Evolutionary conservation across 2,797 vertebrate species (phyloP), one percentile per base, ranked within the genome.

Genomic region (Loris lydekkerianus): DNA sequence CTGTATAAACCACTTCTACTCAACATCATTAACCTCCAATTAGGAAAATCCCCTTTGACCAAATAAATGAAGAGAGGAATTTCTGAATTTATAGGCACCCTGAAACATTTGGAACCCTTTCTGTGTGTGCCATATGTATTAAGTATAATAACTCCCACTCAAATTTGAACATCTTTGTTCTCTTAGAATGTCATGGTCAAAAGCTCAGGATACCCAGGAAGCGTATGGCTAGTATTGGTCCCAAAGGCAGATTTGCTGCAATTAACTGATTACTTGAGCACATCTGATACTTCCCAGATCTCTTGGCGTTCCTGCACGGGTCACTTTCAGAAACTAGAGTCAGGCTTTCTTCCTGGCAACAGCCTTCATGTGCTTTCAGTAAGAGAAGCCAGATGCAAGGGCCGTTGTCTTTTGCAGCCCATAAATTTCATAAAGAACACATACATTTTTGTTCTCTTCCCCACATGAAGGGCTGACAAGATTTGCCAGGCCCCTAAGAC

Each of bases 351-450:
- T 93, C 91, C 61, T 97, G 91, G 95, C 97, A 97, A 89, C 49
- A 60, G 60, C 25, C 11, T 75, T 80, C 98, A 97, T 73, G 40
- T 98, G 98, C 97, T 98, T 98, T 94, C 97, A 96, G 92, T 98
- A 97, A 97, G 76, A 97, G 58, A 77, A 97, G 94, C 78, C 97
- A 86, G 95, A 85, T 93, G 97, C 98, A 97, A 97, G 97, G 97
- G 98, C 72, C 86, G 93, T 94, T 96, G 97, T 98, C 98, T 98
- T 98, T 95, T 97, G 96, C 97, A 97, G 98, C 95, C 97, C 98
- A 96, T 98, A 98, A 98, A 98, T 98, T 98, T 98, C 98, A 95
- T 49, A 97, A 95, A 95, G 96, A 95, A 96, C 81, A 46, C 86
- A 80, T 98, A 97, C 97, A 92, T 97, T 96, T 96, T 85, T 96